Percentiles rank a stretch among this genome's conserved stretches.
Conservation (phyloP, 2,888 invertebrate genomes). For the Heterodera filipjevi region DNA sequence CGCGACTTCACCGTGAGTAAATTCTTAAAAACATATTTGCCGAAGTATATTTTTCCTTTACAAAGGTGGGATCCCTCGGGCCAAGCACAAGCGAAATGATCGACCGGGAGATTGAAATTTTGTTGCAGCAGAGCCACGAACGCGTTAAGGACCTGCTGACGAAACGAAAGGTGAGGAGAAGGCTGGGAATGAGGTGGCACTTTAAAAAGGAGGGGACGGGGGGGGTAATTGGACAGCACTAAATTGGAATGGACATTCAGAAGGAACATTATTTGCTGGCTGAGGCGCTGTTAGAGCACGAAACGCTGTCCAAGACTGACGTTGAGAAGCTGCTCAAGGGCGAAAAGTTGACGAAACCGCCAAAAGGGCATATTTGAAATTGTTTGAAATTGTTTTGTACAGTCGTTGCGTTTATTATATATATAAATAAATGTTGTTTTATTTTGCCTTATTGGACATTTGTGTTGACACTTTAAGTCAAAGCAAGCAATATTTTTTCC, state of each 20-base stretch:
- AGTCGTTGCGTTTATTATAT: no score
- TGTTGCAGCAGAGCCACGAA: conserved; percentile 87
- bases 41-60: not conserved
- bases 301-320: conserved; percentile 92
- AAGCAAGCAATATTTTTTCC: no score
- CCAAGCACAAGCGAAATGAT: conserved; percentile 80
- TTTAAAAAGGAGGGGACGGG: no score
- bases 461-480: no score
- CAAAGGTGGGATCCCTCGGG: conserved; percentile 23
- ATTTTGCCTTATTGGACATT: no score
- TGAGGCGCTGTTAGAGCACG: conserved; percentile 90
- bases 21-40: not conserved
- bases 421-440: not conserved
- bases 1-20: conserved; percentile 66
- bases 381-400: not conserved
- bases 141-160: conserved; percentile 85
- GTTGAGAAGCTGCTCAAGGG: conserved; percentile 82
- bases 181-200: no score
- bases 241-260: conserved; percentile 66
- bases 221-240: not conserved
- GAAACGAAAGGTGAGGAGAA: conserved; percentile 71
- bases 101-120: conserved; percentile 87
- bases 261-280: conserved; percentile 91
- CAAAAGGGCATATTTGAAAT: not conserved
- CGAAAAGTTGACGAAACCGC: conserved; percentile 38